These are phyloP conservation scores for Ochropleura plecta DNA, from an alignment of 2,888 invertebrate genomes.

Conservation along the genomic window DNA sequence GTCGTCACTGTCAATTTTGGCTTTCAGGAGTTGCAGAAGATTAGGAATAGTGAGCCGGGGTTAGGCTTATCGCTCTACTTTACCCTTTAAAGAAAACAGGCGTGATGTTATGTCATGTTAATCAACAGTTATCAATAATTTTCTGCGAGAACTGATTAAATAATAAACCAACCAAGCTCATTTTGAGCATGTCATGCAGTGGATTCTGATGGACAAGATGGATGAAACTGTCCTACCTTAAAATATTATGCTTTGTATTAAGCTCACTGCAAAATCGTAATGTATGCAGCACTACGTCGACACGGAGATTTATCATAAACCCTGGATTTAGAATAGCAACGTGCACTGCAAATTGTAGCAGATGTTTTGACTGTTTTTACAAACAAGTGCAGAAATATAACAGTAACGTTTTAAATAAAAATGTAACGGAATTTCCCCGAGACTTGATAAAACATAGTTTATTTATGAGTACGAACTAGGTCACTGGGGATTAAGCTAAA, in stretches of 20 bases:
- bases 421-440: constrained; percentile 2
- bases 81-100: neutral
- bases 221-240: constrained; percentile 1
- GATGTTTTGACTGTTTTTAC: constrained; percentile 23
- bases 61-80: no score
- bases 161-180: neutral
- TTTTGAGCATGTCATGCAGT: neutral
- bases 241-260: constrained; percentile 20
- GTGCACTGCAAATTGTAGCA: constrained; percentile 34
- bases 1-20: no score
- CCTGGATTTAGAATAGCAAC: constrained; percentile 19
- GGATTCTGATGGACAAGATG: neutral
- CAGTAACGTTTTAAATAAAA: constrained; percentile 18
- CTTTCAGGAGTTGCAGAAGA: no score
- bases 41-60: no score
- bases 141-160: neutral
- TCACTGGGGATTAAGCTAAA: constrained; percentile 46
- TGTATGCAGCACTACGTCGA: constrained; percentile 39
- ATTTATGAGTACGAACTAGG: constrained; percentile 37
- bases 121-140: neutral
- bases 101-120: neutral
- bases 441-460: constrained; percentile 14
- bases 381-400: constrained; percentile 10
- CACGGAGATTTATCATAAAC: constrained; percentile 33
- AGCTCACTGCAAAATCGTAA: constrained; percentile 22